Evolutionary conservation across 2,113 vertebrate genomes (phyloP).

Genomic region (Rallus limicola): DNA sequence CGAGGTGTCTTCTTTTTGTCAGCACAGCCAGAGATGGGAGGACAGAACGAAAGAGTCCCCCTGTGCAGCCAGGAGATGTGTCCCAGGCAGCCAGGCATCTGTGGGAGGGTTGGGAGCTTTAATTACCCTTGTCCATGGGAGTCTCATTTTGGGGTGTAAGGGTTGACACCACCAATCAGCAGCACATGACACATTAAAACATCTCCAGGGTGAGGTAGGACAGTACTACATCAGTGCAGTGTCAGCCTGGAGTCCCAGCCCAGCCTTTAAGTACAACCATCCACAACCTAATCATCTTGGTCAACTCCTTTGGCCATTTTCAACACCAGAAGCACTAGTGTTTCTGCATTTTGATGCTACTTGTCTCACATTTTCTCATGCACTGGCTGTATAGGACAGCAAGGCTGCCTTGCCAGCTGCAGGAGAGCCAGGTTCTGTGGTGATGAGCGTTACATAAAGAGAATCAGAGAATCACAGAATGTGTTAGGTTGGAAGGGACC

Average conservation of each 20-base stretch:
- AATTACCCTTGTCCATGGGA: not conserved
- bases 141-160: not conserved
- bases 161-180: not conserved
- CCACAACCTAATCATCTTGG: not conserved
- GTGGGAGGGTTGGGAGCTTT: not conserved
- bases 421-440: not conserved
- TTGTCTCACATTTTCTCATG: fast-evolving
- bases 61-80: not conserved
- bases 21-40: not conserved
- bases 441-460: not conserved
- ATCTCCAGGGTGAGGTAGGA: not conserved
- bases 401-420: not conserved
- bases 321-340: not conserved
- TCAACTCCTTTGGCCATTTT: not conserved
- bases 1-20: not conserved
- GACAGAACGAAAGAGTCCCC: not conserved
- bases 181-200: not conserved
- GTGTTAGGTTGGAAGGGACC: too few species aligned
- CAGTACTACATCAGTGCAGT: not conserved
- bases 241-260: not conserved
- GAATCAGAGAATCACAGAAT: too few species aligned
- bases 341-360: not conserved
- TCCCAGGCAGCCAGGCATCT: not conserved
- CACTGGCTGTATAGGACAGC: not conserved
- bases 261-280: not conserved